Base-by-base conservation (phyloP, 2,888 invertebrate genomes). In the Trissoscelio sp. region DNA sequence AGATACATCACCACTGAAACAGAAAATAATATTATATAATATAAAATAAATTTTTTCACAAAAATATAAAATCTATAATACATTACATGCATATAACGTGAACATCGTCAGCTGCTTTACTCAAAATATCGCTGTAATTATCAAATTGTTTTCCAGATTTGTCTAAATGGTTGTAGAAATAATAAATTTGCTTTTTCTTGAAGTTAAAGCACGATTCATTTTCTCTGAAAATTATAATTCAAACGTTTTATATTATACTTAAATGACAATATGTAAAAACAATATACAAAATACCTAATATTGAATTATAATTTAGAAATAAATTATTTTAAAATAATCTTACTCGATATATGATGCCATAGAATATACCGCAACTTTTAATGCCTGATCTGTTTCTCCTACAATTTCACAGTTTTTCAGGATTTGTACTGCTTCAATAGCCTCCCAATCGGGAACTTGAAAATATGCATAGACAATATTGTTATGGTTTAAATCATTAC, bases 1-100 rank as follows among this genome's bases (percentile, higher is more conserved):
- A 14, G 9, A 6, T n/a, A 22, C 12, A 7, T 51, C 51, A 14
- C 51, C 51, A 28, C 51, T 51, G 9, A 28, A 51, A 48, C 0
- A 24, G 5, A 48, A 0, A 44, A 44, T 9, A 16, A 11, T 12
- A 37, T 37, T 37, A 6, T n/a, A 37, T 1, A 37, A 12, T 12
- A 44, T 44, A 18, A 16, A 16, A 18, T 1, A 44, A n/a, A n/a
- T n/a, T n/a, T n/a, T n/a, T n/a, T n/a, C n/a, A n/a, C n/a, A n/a
- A n/a, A n/a, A n/a, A n/a, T n/a, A n/a, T n/a, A n/a, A n/a, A n/a
- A n/a, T n/a, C n/a, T n/a, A 22, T 18, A 28, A 39, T 39, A 39
- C 14, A 20, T 60, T 60, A 60, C 58, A 60, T 42, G 42, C 42
- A 60, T 3, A 42, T n/a, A 12, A 60, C 9, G 42, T 60, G 24